Percentiles rank a stretch among this genome's conserved stretches.
These are phyloP conservation scores for Nasonia oneida DNA, from an alignment of 2,888 invertebrate species.

Conservation along the genomic window DNA sequence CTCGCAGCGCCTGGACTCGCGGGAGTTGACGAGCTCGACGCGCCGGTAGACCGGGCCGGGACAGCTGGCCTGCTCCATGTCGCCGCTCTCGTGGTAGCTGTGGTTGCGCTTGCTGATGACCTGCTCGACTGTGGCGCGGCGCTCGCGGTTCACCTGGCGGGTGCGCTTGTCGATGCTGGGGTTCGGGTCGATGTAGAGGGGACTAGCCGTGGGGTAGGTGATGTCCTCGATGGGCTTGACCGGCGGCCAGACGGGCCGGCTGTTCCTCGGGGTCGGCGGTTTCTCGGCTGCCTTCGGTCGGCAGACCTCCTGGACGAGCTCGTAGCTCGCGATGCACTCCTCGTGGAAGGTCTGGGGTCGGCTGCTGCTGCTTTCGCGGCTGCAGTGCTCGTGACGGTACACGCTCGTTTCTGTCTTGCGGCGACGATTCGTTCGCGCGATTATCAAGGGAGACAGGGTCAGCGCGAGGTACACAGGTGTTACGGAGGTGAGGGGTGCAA, in stretches of 20 bases:
- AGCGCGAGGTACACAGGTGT: not conserved
- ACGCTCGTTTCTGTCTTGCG: conserved; percentile 54
- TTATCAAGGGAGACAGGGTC: not conserved
- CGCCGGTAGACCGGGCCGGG: conserved; percentile 73
- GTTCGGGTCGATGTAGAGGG: conserved; percentile 77
- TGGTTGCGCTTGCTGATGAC: conserved; percentile 63
- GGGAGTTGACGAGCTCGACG: conserved; percentile 70
- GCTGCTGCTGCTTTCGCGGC: conserved; percentile 25
- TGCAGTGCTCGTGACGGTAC: conserved; percentile 39
- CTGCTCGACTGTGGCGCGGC: conserved; percentile 70
- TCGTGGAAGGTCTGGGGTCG: conserved; percentile 62
- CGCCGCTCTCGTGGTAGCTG: conserved; percentile 62
- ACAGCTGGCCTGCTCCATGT: conserved; percentile 75
- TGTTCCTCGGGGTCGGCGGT: conserved; percentile 68
- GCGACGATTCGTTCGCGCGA: conserved; percentile 13
- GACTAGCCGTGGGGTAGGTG: conserved; percentile 77
- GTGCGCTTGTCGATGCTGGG: conserved; percentile 70
- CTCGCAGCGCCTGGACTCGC: conserved; percentile 66
- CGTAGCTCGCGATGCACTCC: conserved; percentile 67
- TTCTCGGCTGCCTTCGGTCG: conserved; percentile 61
- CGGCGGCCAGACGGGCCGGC: conserved; percentile 75
- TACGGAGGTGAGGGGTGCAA: conserved; percentile 1
- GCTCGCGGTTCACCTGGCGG: conserved; percentile 71
- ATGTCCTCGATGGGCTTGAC: conserved; percentile 74
- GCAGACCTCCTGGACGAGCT: conserved; percentile 66